Conservation (phyloP, 2,797 vertebrate genomes). For the Rhodeus uyekii region DNA sequence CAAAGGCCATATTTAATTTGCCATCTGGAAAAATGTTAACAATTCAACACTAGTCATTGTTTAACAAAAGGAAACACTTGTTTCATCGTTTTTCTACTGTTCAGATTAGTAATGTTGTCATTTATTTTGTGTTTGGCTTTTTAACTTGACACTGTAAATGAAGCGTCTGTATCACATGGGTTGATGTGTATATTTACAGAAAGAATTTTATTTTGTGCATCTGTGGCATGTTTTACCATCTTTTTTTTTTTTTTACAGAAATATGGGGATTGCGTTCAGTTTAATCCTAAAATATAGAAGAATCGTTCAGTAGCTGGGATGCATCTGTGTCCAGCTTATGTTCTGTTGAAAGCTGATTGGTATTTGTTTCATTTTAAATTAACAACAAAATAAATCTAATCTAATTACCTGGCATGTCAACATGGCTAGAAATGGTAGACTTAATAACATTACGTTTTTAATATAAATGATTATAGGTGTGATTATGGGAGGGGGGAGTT, state of each 20-base stretch:
- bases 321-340: not conserved
- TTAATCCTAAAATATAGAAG: not conserved
- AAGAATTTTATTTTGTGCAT: constrained; percentile 13
- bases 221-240: constrained; percentile 1
- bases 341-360: not conserved
- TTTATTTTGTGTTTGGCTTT: constrained; percentile 31
- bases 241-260: not conserved
- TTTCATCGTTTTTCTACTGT: not conserved
- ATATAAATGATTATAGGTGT: constrained; percentile 1
- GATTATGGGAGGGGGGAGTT: not conserved
- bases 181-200: not conserved
- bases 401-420: not conserved
- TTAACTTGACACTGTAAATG: constrained; percentile 25
- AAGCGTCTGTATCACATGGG: not conserved
- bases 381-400: not conserved
- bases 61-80: not conserved
- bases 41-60: constrained; percentile 8
- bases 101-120: not conserved
- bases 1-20: constrained; percentile 7
- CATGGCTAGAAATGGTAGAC: not conserved
- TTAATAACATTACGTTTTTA: not conserved
- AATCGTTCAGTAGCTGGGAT: not conserved
- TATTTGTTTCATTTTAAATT: not conserved
- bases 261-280: not conserved
- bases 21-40: not conserved